Conservation (phyloP, 2,113 vertebrate genomes). For the Vulpes ferrilata region DNA sequence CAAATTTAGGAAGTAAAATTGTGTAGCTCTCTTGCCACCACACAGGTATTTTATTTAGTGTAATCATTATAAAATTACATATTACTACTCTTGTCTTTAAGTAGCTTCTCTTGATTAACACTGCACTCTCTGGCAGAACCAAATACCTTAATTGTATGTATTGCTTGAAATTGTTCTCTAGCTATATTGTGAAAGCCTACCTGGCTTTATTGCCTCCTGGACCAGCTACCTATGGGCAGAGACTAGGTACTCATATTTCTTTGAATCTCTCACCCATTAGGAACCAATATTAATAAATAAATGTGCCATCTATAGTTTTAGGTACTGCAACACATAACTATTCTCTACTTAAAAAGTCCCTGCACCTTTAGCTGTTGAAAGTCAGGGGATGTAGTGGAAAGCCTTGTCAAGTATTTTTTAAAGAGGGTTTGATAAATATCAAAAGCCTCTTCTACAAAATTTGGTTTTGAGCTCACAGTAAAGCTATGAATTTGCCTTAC, state of each 20-base stretch:
- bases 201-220: background rate
- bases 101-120: background rate
- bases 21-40: background rate
- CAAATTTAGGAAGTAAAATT: background rate
- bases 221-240: background rate
- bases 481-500: slow-evolving; percentile 11
- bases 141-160: background rate
- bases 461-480: background rate
- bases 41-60: background rate
- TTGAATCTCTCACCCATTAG: background rate
- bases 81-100: background rate
- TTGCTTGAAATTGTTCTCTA: background rate
- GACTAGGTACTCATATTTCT: background rate
- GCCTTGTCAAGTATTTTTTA: slow-evolving; percentile 16
- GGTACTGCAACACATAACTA: background rate
- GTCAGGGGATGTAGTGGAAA: background rate
- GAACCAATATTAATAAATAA: background rate
- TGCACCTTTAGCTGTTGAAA: background rate
- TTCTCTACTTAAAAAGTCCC: background rate
- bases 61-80: background rate
- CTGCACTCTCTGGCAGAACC: background rate
- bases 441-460: background rate
- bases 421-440: background rate
- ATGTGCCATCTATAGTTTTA: background rate
- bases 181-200: background rate